Conservation (phyloP, 92 coral and sea anemone genomes). For the Actinostola sp. region DNA sequence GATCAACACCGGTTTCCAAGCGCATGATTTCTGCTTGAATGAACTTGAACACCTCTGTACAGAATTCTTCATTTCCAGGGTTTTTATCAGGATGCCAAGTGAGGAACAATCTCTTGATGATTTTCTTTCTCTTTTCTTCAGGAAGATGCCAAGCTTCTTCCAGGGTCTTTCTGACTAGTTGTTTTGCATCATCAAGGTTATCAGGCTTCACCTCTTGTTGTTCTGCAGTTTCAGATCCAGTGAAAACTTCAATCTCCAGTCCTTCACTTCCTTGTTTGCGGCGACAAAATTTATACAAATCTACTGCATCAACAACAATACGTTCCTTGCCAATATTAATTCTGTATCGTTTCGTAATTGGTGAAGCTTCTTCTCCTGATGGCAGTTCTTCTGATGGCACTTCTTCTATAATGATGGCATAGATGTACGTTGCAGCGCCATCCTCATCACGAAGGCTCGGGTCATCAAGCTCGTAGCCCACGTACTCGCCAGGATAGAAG, state of each 20-base stretch:
- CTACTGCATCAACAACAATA: conserved; percentile 38
- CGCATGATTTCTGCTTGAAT: conserved; percentile 68
- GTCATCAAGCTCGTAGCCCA: conserved; percentile 70
- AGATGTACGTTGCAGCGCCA: conserved; percentile 55
- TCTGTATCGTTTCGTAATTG: conserved; percentile 16
- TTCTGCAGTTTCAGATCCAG: neutral
- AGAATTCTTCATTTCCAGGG: conserved; percentile 65
- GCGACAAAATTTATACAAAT: conserved; percentile 47
- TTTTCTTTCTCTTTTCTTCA: conserved; percentile 48
- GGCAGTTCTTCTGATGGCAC: conserved; percentile 16
- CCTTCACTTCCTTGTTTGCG: neutral
- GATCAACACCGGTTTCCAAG: conserved; percentile 30
- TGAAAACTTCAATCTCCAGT: conserved; percentile 3
- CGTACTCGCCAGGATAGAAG: conserved; percentile 67
- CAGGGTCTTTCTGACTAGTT: conserved; percentile 51
- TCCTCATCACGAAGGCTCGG: conserved; percentile 53
- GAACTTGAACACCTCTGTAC: conserved; percentile 66
- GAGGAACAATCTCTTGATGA: conserved; percentile 69
- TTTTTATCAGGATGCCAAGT: conserved; percentile 91
- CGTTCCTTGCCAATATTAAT: conserved; percentile 48
- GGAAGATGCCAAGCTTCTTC: conserved; percentile 74
- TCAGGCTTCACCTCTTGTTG: conserved; percentile 20
- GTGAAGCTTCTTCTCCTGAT: neutral
- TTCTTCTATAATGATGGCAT: conserved; percentile 61
- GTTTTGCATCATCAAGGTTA: conserved; percentile 41